Evolutionary conservation across 2,113 vertebrate genomes (phyloP).

Genomic region (Andinoacara biseriatus): DNA sequence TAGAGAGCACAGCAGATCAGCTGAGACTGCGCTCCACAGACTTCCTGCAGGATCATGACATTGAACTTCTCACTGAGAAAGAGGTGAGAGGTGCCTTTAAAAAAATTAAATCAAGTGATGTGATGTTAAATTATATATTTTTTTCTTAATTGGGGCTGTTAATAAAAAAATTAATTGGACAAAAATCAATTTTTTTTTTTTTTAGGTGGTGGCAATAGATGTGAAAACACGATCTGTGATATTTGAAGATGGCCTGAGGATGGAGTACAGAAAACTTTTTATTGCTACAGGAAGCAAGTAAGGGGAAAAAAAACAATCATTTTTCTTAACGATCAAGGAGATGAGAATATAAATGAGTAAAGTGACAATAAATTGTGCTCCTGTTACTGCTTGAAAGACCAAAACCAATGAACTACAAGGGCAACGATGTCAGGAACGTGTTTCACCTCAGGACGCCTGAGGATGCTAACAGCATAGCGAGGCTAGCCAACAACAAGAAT

Average conservation of each 20-base stretch:
- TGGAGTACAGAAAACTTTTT: conserved; percentile 96
- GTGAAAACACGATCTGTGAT: conserved; percentile 87
- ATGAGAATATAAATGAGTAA: neutral
- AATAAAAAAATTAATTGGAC: neutral
- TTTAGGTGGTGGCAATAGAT: conserved; percentile 89
- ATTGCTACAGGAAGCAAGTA: conserved; percentile 95
- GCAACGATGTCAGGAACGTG: conserved; percentile 91
- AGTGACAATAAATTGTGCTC: neutral
- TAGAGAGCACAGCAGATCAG: conserved; percentile 94
- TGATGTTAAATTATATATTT: neutral
- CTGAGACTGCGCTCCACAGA: conserved; percentile 90
- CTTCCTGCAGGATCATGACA: conserved; percentile 91
- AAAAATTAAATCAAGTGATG: neutral
- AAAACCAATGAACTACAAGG: conserved; percentile 92
- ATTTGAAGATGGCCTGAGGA: conserved; percentile 93
- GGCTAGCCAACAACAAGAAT: conserved; percentile 91
- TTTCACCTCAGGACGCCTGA: conserved; percentile 91
- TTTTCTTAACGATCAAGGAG: neutral
- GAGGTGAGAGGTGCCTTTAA: conserved; percentile 81
- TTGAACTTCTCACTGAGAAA: conserved; percentile 93
- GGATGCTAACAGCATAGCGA: conserved; percentile 91
- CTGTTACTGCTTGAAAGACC: conserved; percentile 80
- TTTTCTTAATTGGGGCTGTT: neutral
- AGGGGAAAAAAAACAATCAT: conserved; percentile 36
- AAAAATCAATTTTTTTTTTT: neutral